A percentile compares a stretch with the other conserved stretches of the same genome.
Evolutionary conservation across 2,888 invertebrate genomes (phyloP).

Genomic region (Tipula vernalis): DNA sequence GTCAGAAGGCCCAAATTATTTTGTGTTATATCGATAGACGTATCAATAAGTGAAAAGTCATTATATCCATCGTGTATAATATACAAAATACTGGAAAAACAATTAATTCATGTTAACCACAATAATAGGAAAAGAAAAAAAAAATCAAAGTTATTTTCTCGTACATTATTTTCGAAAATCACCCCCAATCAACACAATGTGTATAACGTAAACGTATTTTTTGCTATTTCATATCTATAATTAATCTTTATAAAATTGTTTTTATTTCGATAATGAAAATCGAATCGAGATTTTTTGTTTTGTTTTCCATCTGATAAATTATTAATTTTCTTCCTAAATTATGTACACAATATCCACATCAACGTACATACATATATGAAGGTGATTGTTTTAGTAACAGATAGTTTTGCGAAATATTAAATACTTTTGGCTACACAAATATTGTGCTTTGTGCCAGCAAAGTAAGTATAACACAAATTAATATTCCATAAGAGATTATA

Average conservation of each 20-base stretch:
- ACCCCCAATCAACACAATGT: not conserved
- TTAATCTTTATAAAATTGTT: not conserved
- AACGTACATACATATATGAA: too few relatives aligned
- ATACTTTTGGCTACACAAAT: not conserved
- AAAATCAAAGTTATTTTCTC: not conserved
- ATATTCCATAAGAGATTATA: not conserved
- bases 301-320: not conserved
- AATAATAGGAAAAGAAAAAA: not conserved
- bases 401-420: not conserved
- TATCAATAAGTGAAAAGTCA: not conserved
- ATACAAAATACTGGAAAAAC: not conserved
- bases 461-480: not conserved
- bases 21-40: not conserved
- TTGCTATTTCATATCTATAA: not conserved
- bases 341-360: not conserved
- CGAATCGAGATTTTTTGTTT: not conserved
- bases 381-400: not conserved
- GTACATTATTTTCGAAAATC: not conserved
- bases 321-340: not conserved
- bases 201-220: not conserved
- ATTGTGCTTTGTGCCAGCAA: not conserved
- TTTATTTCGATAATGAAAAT: not conserved
- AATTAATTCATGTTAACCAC: not conserved
- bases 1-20: not conserved
- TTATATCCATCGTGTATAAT: not conserved